These are phyloP conservation scores for Oncorhynchus masou DNA, from an alignment of 2,113 vertebrate species.

Conservation along the genomic window DNA sequence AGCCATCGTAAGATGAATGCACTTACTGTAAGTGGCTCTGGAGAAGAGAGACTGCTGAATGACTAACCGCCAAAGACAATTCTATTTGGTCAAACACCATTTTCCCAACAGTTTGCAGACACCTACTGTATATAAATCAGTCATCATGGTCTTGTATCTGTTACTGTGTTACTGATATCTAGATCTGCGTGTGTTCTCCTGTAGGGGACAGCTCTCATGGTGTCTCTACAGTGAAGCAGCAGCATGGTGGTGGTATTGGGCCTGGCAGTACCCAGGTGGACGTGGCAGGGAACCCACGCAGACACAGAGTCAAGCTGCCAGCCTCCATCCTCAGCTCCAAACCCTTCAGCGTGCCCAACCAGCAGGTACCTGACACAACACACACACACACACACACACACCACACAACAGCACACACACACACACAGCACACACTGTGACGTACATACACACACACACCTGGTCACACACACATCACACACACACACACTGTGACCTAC, in stretches of 20 bases:
- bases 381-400: constrained; percentile 4
- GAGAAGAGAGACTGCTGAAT: no score
- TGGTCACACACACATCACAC: no score
- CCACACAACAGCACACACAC: neutral
- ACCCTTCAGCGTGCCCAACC: constrained; percentile 68
- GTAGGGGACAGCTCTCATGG: constrained; percentile 41
- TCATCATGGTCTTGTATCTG: no score
- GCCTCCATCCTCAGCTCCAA: constrained; percentile 68
- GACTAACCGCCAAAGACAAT: no score
- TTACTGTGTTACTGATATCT: no score
- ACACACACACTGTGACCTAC: no score
- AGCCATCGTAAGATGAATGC: no score
- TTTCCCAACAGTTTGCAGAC: no score
- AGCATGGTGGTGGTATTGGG: neutral
- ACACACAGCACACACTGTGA: neutral
- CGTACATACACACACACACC: neutral
- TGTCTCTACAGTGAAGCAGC: neutral
- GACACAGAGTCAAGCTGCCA: constrained; percentile 74
- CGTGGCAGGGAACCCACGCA: constrained; percentile 73
- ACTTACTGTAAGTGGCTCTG: no score
- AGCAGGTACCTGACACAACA: constrained; percentile 79
- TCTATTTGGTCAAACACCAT: no score
- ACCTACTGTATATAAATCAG: no score
- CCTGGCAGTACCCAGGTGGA: constrained; percentile 58
- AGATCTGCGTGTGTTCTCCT: neutral